These are phyloP conservation scores for Xestoiulus laeticollis DNA, from an alignment of 2,888 invertebrate genomes.

Conservation along the genomic window DNA sequence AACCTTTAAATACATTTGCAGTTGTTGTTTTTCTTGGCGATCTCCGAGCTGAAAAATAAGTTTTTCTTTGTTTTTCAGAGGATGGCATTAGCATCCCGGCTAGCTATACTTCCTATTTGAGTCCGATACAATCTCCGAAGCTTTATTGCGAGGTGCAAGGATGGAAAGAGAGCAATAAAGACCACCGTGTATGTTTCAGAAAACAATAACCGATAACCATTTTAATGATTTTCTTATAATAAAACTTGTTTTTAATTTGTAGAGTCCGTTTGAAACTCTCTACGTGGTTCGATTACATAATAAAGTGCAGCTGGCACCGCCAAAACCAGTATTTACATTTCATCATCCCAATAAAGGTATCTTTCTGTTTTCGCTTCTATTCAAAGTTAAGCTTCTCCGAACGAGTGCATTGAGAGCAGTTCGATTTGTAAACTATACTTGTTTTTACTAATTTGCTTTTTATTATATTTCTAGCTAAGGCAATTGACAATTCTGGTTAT, in stretches of 20 bases:
- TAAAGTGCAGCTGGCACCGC: slow-evolving; percentile 78
- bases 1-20: slow-evolving; percentile 51
- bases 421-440: no score
- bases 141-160: slow-evolving; percentile 78
- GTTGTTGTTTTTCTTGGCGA: slow-evolving; percentile 45
- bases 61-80: slow-evolving; percentile 65
- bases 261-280: slow-evolving; percentile 77
- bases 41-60: not conserved
- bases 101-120: slow-evolving; percentile 88
- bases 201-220: no score
- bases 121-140: slow-evolving; percentile 91
- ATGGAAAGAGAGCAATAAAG: slow-evolving; percentile 55
- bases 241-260: slow-evolving; percentile 55
- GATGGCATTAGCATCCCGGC: slow-evolving; percentile 92
- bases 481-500: slow-evolving; percentile 78
- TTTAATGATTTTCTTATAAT: not conserved
- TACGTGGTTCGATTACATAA: slow-evolving; percentile 94
- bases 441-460: not conserved
- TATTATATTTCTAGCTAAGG: slow-evolving; percentile 61
- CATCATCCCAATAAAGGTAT: slow-evolving; percentile 84
- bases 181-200: not conserved
- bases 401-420: not conserved
- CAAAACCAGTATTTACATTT: slow-evolving; percentile 85
- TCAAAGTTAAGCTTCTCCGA: not conserved
- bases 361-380: not conserved